These are phyloP conservation scores for Sturmia bella DNA, from an alignment of 2,888 invertebrate species.

Conservation along the genomic window DNA sequence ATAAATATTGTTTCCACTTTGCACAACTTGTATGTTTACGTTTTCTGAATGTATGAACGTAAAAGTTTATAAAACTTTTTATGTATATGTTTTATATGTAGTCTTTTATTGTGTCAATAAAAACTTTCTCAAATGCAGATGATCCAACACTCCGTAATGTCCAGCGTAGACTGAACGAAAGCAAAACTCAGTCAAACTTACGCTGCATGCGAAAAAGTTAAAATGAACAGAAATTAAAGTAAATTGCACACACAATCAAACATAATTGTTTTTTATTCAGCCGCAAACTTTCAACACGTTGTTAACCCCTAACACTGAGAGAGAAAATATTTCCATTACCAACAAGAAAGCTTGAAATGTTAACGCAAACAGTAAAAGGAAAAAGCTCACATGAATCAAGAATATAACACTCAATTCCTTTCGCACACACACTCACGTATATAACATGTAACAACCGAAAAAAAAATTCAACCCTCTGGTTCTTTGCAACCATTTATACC, in stretches of 20 bases:
- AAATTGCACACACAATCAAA: conserved; percentile 4
- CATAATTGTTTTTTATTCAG: neutral
- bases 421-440: no score
- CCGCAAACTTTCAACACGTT: conserved; percentile 60
- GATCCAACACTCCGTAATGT: conserved; percentile 74
- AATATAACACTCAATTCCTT: no score
- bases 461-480: no score
- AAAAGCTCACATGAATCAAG: neutral
- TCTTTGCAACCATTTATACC: no score
- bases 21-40: conserved; percentile 30
- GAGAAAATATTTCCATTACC: conserved; percentile 1
- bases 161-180: conserved; percentile 75
- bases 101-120: neutral
- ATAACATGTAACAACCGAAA: no score
- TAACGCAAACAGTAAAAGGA: neutral
- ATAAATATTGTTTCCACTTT: neutral
- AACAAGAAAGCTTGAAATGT: neutral
- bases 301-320: conserved; percentile 62
- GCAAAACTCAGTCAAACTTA: conserved; percentile 43
- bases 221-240: conserved; percentile 9
- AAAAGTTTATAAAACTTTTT: neutral
- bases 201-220: neutral
- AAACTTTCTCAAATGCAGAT: conserved; percentile 39
- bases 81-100: neutral
- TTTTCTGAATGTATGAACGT: conserved; percentile 1